A percentile compares a stretch with the other conserved stretches of the same genome.
These are phyloP conservation scores for Chalcis sispes DNA, from an alignment of 2,888 invertebrate genomes.

Conservation along the genomic window DNA sequence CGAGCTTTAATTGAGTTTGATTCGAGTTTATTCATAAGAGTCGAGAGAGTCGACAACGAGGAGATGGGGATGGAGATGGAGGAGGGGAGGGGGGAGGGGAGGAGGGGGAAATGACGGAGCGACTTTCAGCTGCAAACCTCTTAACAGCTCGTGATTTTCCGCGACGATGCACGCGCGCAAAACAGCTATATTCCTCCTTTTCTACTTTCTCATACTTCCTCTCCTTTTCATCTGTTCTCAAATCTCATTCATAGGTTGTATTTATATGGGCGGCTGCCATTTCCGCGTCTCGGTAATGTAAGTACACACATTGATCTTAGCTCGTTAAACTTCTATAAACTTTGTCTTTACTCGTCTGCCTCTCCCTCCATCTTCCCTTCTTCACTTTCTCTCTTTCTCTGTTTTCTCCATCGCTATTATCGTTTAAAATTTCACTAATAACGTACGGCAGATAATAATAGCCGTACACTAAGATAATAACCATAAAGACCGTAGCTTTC, in stretches of 20 bases:
- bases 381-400: background rate
- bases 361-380: background rate
- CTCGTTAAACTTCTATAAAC: conserved; percentile 48
- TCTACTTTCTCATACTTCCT: background rate
- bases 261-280: background rate
- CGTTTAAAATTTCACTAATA: conserved; percentile 45
- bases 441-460: conserved; percentile 45
- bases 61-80: too few relatives aligned
- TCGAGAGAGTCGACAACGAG: too few relatives aligned
- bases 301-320: conserved; percentile 29
- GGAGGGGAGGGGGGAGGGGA: too few relatives aligned
- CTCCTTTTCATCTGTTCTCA: background rate
- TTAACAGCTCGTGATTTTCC: background rate
- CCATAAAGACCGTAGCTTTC: conserved; percentile 28
- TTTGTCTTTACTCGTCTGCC: conserved; percentile 21
- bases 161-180: background rate
- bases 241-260: conserved; percentile 14
- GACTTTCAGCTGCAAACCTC: conserved; percentile 16
- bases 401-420: conserved; percentile 16
- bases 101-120: conserved; percentile 26
- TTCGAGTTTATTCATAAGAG: conserved; percentile 38
- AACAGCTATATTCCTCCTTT: background rate
- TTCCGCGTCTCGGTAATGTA: background rate
- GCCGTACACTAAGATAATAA: conserved; percentile 39
- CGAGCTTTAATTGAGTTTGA: conserved; percentile 44